phyloP scores from a whole-genome alignment of 2,888 invertebrate species.

The Allacma fusca region DNA sequence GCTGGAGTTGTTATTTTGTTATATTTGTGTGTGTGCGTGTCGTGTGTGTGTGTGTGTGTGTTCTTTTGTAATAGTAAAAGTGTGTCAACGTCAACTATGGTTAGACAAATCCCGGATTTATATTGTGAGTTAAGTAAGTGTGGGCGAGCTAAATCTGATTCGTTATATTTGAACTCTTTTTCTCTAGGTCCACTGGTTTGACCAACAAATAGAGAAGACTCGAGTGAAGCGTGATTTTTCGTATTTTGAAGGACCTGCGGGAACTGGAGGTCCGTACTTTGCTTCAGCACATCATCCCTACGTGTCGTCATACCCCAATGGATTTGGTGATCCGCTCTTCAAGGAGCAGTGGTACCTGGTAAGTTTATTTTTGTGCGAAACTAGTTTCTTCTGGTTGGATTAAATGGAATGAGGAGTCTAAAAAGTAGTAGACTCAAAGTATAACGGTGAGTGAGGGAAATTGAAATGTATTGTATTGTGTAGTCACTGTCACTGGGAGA shows the following conservation, averaged over 20 bases:
- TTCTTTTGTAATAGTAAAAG: no score
- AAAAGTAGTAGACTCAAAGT: no score
- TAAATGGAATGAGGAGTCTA: no score
- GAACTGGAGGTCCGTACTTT: constrained; percentile 62
- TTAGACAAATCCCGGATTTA: no score
- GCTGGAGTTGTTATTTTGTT: no score
- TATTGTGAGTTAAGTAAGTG: not conserved
- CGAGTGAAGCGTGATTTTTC: constrained; percentile 87
- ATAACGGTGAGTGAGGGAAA: no score
- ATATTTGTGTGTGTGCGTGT: no score
- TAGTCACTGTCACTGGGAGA: no score
- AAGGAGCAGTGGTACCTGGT: constrained; percentile 98
- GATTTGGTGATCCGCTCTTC: constrained; percentile 90
- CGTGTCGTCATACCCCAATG: constrained; percentile 60
- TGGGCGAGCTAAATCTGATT: not conserved
- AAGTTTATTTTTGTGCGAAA: constrained; percentile 68
- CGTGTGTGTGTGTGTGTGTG: no score
- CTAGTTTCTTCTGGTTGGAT: constrained; percentile 24
- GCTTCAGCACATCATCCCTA: constrained; percentile 64
- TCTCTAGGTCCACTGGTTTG: constrained; percentile 86
- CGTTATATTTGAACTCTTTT: constrained; percentile 52
- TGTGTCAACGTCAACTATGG: no score
- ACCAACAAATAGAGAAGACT: constrained; percentile 89
- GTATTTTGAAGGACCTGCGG: constrained; percentile 66
- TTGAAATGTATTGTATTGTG: no score